Percentiles rank a stretch among this genome's conserved stretches.
Evolutionary conservation across 2,888 invertebrate species (phyloP).

Genomic region (Polyommatus icarus): DNA sequence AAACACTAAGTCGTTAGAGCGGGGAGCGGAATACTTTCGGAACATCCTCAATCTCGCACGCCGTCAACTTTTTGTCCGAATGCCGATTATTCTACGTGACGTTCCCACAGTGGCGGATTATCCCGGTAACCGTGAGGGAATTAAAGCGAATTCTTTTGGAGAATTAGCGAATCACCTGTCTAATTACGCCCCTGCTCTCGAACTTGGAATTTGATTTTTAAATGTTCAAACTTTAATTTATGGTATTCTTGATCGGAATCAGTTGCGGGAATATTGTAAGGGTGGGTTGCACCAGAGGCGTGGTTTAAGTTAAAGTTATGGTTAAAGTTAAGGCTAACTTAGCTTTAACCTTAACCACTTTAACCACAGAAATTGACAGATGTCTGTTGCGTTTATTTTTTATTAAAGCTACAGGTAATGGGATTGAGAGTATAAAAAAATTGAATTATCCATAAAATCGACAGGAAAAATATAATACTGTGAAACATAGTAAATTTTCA

Average conservation of each 20-base stretch:
- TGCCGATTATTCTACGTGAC: constrained; percentile 75
- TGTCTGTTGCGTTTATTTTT: too few relatives aligned
- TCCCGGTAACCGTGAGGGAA: constrained; percentile 55
- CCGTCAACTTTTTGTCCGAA: constrained; percentile 67
- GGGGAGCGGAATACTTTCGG: constrained; percentile 33
- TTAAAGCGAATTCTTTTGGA: constrained; percentile 70
- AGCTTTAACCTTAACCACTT: too few relatives aligned
- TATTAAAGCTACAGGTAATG: too few relatives aligned
- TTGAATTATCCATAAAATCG: too few relatives aligned
- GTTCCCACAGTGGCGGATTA: constrained; percentile 69
- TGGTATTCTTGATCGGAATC: constrained; percentile 31
- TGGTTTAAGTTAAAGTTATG: too few relatives aligned
- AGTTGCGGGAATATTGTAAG: neutral
- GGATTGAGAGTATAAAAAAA: too few relatives aligned
- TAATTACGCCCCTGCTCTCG: constrained; percentile 59
- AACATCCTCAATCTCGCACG: constrained; percentile 43
- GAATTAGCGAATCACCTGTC: constrained; percentile 80
- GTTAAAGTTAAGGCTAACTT: too few relatives aligned
- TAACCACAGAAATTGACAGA: too few relatives aligned
- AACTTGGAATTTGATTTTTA: constrained; percentile 54
- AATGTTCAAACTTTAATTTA: constrained; percentile 38
- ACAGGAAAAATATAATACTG: too few relatives aligned
- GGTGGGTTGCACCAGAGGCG: too few relatives aligned
- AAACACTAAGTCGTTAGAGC: constrained; percentile 32
- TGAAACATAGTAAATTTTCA: too few relatives aligned